These are phyloP conservation scores for Acromyrmex echinatior DNA, from an alignment of 1,140 invertebrate species.

Conservation along the genomic window DNA sequence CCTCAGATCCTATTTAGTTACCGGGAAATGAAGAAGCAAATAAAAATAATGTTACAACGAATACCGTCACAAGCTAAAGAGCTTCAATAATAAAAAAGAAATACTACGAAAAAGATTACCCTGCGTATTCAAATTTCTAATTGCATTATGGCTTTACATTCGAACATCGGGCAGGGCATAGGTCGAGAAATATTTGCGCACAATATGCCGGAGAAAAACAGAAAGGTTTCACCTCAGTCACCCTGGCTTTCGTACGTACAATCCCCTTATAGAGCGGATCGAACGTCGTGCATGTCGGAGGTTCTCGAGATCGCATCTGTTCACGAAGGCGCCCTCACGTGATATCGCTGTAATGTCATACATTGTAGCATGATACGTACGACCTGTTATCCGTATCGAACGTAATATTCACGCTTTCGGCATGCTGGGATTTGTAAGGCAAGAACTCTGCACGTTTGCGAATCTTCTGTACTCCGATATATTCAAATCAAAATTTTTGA, in stretches of 20 bases:
- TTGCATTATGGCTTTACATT: conserved; percentile 34
- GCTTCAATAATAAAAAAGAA: background rate
- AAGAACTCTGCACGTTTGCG: background rate
- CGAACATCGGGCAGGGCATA: background rate
- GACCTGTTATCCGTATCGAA: conserved; percentile 37
- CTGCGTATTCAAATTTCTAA: background rate
- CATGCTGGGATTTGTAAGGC: background rate
- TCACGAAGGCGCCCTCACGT: conserved; percentile 71
- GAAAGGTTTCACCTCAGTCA: conserved; percentile 68
- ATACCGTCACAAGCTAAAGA: background rate
- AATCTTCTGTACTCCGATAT: background rate
- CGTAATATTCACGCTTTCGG: conserved; percentile 41
- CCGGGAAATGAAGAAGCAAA: no score
- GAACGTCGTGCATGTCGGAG: conserved; percentile 69
- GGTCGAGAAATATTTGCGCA: conserved; percentile 65
- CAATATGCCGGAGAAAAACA: conserved; percentile 8
- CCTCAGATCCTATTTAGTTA: background rate
- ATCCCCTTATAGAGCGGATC: conserved; percentile 71
- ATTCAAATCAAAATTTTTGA: background rate
- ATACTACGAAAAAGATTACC: background rate
- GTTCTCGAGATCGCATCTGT: conserved; percentile 73
- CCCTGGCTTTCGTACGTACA: conserved; percentile 38
- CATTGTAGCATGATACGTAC: conserved; percentile 52
- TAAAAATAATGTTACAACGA: background rate
- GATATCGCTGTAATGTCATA: conserved; percentile 72